Evolutionary conservation across 2,113 vertebrate species (phyloP).

Genomic region (Eudyptes chrysolophus): DNA sequence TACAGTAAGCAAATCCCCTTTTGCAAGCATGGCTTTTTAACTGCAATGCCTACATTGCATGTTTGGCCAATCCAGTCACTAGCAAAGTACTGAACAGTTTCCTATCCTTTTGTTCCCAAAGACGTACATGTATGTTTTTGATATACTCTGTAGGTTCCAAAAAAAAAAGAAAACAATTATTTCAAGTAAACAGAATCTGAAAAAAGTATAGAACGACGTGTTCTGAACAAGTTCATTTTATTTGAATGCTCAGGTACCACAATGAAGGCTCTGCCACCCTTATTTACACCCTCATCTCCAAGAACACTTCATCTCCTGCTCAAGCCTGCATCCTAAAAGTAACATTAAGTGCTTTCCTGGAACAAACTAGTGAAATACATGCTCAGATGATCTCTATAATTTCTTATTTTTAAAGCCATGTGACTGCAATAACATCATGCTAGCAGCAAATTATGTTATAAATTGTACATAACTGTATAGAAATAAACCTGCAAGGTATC

Average conservation of each 20-base stretch:
- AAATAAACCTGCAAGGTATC: not conserved
- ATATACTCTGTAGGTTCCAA: not conserved
- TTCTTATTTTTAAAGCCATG: constrained; percentile 14
- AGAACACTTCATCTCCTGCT: not conserved
- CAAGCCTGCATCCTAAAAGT: not conserved
- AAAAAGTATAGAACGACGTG: not conserved
- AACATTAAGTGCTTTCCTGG: not conserved
- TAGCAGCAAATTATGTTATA: not conserved
- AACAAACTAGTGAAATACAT: not conserved
- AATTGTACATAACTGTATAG: not conserved
- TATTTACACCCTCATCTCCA: not conserved
- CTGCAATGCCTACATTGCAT: not conserved
- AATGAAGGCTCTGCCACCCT: not conserved
- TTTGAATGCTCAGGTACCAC: not conserved
- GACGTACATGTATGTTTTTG: not conserved
- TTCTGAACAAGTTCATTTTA: not conserved
- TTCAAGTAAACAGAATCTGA: not conserved
- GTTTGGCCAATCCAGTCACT: not conserved
- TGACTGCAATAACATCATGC: not conserved
- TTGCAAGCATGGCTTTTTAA: not conserved
- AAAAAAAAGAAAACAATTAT: not conserved
- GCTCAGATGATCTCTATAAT: not conserved
- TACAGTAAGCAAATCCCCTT: not conserved
- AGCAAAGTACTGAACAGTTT: not conserved
- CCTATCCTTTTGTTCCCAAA: not conserved